These are phyloP conservation scores for Cheilosia variabilis DNA, from an alignment of 2,888 invertebrate genomes.

Conservation along the genomic window DNA sequence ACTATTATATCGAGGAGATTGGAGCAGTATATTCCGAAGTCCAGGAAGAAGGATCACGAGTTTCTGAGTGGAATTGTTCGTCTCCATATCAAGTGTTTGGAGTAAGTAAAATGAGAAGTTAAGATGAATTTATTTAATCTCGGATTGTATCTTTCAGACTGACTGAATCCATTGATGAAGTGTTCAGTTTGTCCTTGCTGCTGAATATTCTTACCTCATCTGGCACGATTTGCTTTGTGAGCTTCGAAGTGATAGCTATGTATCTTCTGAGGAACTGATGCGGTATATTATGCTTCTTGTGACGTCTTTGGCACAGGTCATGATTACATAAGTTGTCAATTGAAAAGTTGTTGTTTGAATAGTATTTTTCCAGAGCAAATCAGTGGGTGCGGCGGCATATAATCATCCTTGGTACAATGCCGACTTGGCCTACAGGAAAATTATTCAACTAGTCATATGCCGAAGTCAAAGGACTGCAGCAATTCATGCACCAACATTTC, in stretches of 20 bases:
- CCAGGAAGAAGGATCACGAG: slow-evolving; percentile 70
- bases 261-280: slow-evolving; percentile 78
- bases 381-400: slow-evolving; percentile 79
- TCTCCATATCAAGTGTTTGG: slow-evolving; percentile 79
- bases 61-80: slow-evolving; percentile 77
- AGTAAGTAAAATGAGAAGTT: slow-evolving; percentile 74
- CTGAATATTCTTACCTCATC: slow-evolving; percentile 81
- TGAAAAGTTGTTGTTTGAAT: background rate
- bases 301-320: slow-evolving; percentile 80
- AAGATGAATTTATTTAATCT: background rate
- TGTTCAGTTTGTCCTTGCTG: slow-evolving; percentile 79
- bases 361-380: slow-evolving; percentile 77
- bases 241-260: slow-evolving; percentile 81
- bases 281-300: slow-evolving; percentile 80
- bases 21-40: slow-evolving; percentile 68
- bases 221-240: slow-evolving; percentile 81
- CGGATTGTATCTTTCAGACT: slow-evolving; percentile 73
- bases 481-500: slow-evolving; percentile 80
- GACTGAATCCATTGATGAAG: slow-evolving; percentile 77
- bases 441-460: slow-evolving; percentile 78
- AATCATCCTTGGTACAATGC: slow-evolving; percentile 80
- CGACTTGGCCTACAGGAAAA: slow-evolving; percentile 77
- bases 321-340: slow-evolving; percentile 71
- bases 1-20: slow-evolving; percentile 78
- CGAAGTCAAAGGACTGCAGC: slow-evolving; percentile 80